Base-by-base conservation (phyloP, 2,888 invertebrate species). In the Tubulanus polymorphus region DNA sequence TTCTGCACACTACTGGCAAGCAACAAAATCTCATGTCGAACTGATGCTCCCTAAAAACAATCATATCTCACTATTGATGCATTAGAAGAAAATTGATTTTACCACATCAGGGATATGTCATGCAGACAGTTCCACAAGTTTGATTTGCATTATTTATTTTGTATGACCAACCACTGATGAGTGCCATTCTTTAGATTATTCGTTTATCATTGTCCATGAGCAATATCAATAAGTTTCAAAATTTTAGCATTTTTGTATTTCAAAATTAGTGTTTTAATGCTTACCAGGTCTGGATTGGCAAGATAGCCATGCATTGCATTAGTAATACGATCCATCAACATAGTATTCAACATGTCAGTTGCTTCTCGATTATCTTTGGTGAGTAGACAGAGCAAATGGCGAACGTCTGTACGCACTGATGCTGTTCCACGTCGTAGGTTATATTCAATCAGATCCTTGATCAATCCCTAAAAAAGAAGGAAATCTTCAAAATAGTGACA, bases 11-110 rank as follows among this genome's bases (percentile, higher is more conserved):
- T 84, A 0, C 90, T 88, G 1, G 93, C 91, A 27, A 96, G 80
- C 15, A 96, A 81, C 8, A 91, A 84, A 77, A 96, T 93, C 76
- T 95, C 89, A 71, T 94, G 92, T 2, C 93, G 85, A 1, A 94
- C 91, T 1, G 88, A 86, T 2, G 87, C 84, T 29, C 73, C 73
- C 75, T 75, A n/a, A n/a, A n/a, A n/a, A n/a, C n/a, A 50, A n/a
- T n/a, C n/a, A n/a, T n/a, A n/a, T n/a, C n/a, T n/a, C n/a, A n/a
- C n/a, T n/a, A n/a, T n/a, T n/a, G n/a, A n/a, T n/a, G n/a, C n/a
- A n/a, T n/a, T n/a, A n/a, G n/a, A n/a, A n/a, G n/a, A n/a, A n/a
- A n/a, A n/a, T n/a, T n/a, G n/a, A n/a, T n/a, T n/a, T n/a, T n/a
- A n/a, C n/a, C n/a, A n/a, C n/a, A n/a, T n/a, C n/a, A n/a, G n/a